Percentiles rank a stretch among this genome's conserved stretches.
phyloP scores from a whole-genome alignment of 2,113 vertebrate species.

The Eidolon helvum region DNA sequence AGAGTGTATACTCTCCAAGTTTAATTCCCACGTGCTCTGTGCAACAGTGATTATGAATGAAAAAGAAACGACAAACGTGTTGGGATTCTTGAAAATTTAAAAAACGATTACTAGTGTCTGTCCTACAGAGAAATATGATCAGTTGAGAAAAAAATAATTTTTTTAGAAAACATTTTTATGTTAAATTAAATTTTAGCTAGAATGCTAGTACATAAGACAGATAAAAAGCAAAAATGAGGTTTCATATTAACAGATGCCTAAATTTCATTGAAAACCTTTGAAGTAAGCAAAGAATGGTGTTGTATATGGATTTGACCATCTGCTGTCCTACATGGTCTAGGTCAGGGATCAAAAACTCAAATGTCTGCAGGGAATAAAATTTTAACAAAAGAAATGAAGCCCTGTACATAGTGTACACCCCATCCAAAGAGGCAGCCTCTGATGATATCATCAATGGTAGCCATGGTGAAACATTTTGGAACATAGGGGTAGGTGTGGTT shows the following conservation, averaged over 20 bases:
- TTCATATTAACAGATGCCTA: background rate
- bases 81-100: background rate
- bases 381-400: background rate
- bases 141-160: background rate
- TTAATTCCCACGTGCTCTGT: conserved; percentile 25
- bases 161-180: background rate
- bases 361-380: background rate
- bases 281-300: background rate
- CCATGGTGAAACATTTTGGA: background rate
- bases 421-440: background rate
- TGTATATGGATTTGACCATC: background rate
- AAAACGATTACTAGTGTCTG: background rate
- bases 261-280: background rate
- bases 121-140: background rate
- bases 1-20: conserved; percentile 13
- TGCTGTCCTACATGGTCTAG: background rate
- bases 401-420: background rate
- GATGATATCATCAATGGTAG: background rate
- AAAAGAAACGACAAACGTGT: background rate
- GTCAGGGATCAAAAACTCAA: background rate
- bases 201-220: background rate
- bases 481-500: background rate
- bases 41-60: conserved; percentile 25
- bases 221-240: background rate
- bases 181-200: background rate